These are phyloP conservation scores for Loxodonta africana DNA, from an alignment of 2,113 vertebrate genomes.

Conservation along the genomic window DNA sequence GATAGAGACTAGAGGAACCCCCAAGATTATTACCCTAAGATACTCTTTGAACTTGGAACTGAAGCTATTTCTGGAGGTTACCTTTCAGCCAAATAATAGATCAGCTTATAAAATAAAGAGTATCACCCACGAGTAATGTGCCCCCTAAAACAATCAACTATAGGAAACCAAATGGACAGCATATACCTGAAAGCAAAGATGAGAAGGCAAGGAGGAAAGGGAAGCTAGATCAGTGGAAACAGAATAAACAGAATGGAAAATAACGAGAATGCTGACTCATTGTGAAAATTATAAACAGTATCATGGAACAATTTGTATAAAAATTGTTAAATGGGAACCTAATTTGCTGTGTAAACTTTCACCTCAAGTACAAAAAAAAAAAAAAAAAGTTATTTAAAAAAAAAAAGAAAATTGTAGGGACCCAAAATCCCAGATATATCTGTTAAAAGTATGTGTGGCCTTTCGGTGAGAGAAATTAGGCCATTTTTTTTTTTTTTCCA, in stretches of 20 bases:
- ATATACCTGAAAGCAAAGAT: not conserved
- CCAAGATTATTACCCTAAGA: not conserved
- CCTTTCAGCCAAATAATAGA: not conserved
- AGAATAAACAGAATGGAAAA: not conserved
- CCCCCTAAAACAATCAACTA: not conserved
- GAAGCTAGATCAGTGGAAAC: not conserved
- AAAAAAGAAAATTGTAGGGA: not conserved
- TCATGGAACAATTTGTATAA: not conserved
- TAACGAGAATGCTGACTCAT: not conserved
- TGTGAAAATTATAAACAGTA: not conserved
- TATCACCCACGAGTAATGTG: not conserved
- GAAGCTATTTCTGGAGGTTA: not conserved
- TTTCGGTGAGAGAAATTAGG: constrained; percentile 43
- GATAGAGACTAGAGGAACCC: not conserved
- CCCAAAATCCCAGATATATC: constrained; percentile 27
- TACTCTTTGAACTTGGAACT: not conserved
- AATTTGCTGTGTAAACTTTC: not conserved
- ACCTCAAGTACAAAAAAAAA: not conserved
- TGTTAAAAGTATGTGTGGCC: constrained; percentile 58
- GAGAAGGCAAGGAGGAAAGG: not conserved
- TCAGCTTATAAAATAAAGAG: not conserved
- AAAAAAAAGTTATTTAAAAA: not conserved
- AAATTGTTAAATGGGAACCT: not conserved
- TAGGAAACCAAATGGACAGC: not conserved
- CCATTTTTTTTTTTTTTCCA: constrained; percentile 73